Evolutionary conservation across 35 echinoderm and acorn worm species (phyloP).

Genomic region (Diadema setosum): DNA sequence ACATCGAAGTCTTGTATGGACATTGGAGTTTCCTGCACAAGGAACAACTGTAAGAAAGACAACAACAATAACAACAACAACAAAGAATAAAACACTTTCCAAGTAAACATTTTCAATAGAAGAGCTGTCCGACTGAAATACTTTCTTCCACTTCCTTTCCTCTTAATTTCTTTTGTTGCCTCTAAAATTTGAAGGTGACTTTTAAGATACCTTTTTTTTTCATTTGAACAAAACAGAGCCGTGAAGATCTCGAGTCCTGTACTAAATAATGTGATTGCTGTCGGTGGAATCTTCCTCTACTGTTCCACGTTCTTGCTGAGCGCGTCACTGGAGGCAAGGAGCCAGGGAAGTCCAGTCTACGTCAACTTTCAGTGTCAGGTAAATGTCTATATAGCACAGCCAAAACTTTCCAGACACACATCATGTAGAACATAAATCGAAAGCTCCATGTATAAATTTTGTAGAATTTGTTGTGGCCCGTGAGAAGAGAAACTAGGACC

Average conservation of each 20-base stretch:
- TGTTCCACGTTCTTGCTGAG: constrained; percentile 15
- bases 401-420: no score
- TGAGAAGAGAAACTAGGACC: no score
- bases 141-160: background rate
- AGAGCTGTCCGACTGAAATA: no score
- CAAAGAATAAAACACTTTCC: no score
- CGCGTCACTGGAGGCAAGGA: background rate
- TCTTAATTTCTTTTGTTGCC: background rate
- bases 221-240: background rate
- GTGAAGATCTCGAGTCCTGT: constrained; percentile 50
- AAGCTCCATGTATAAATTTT: no score
- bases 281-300: constrained; percentile 41
- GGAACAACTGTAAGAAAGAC: background rate
- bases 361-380: constrained; percentile 35
- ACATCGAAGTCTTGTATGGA: no score
- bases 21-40: no score
- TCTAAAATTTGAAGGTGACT: no score
- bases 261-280: constrained; percentile 44
- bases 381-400: background rate
- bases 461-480: no score
- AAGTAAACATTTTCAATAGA: background rate
- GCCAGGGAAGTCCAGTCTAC: background rate
- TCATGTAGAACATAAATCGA: no score
- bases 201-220: background rate
- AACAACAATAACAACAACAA: background rate